Percentiles rank a stretch among this genome's conserved stretches.
Conservation (phyloP, 2,888 invertebrate genomes). For the Nezara viridula region DNA sequence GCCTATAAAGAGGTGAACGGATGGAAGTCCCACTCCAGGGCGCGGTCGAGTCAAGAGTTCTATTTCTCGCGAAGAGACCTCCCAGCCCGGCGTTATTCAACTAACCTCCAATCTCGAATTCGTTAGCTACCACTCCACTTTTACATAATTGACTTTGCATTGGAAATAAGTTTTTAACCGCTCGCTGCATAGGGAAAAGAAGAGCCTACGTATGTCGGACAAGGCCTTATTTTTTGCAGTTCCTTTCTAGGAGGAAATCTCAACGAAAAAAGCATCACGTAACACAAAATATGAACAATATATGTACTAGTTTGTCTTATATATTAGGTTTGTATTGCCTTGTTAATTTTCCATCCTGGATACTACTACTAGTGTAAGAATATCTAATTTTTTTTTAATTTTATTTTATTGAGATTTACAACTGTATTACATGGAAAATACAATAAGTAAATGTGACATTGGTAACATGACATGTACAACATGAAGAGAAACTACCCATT, state of each 20-base stretch:
- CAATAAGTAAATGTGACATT: no score
- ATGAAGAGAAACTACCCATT: no score
- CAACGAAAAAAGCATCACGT: no score
- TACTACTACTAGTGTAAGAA: no score
- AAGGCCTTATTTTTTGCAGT: background rate
- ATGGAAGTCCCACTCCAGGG: background rate
- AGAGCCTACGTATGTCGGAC: background rate
- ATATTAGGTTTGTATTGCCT: no score
- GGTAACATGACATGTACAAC: no score
- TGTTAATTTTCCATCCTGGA: no score
- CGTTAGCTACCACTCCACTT: background rate
- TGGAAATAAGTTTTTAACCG: background rate
- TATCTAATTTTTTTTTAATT: no score
- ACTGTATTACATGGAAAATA: no score
- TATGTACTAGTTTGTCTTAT: no score
- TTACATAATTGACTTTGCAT: slow-evolving; percentile 25
- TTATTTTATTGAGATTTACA: no score
- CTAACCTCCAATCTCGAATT: background rate
- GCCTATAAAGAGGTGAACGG: background rate
- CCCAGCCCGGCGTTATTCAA: background rate
- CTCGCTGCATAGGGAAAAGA: background rate
- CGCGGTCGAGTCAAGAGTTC: background rate
- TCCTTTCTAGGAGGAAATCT: background rate
- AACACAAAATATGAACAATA: no score
- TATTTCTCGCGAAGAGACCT: background rate